Percentiles rank a stretch among this genome's conserved stretches.
phyloP scores from a whole-genome alignment of 2,888 invertebrate genomes.

The Lamellibrachia satsuma region DNA sequence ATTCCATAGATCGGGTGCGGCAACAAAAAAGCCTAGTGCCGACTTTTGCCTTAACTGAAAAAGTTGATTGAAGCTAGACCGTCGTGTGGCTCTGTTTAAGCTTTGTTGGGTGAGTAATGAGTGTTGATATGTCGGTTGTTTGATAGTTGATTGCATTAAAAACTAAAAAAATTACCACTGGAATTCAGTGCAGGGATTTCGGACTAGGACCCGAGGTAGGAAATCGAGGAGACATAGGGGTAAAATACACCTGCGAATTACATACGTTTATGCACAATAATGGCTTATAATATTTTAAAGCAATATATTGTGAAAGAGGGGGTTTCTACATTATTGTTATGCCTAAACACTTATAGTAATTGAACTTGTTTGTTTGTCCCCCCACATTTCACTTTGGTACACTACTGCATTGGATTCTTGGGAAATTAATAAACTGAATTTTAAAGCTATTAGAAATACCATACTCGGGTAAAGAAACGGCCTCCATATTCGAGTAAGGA shows the following conservation, averaged over 20 bases:
- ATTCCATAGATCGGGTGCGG: neutral
- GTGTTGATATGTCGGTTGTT: neutral
- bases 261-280: neutral
- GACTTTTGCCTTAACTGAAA: neutral
- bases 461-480: no score
- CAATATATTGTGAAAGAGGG: no score
- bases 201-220: neutral
- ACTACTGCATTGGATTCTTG: neutral
- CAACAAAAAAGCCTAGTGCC: neutral
- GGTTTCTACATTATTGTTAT: no score
- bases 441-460: no score
- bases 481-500: no score
- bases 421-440: neutral
- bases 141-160: neutral
- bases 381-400: neutral
- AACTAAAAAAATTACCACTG: neutral
- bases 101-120: neutral
- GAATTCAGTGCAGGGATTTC: neutral
- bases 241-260: neutral
- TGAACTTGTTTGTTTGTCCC: neutral
- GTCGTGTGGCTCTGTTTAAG: neutral
- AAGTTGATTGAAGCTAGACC: neutral
- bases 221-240: neutral
- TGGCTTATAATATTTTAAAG: neutral
- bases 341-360: neutral